Evolutionary conservation across 2,888 invertebrate genomes (phyloP), one percentile per base, ranked within the genome.

Genomic region (Nineta flava): DNA sequence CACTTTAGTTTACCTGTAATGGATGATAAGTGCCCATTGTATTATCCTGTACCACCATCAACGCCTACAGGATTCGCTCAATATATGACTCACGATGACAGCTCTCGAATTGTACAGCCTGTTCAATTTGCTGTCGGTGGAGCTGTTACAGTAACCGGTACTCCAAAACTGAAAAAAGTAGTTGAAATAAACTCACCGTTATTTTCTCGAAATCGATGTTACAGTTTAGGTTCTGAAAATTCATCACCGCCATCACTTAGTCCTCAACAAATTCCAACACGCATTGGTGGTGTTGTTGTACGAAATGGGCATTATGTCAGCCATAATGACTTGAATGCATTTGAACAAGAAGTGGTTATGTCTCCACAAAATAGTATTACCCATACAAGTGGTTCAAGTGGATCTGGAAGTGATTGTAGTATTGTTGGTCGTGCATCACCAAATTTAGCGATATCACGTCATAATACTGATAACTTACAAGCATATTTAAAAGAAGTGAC

Each of bases 401-500:
- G 71, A 5, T 72, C 74, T 4, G 66, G 68, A 56, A 73, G 73
- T 45, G 78, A 77, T 57, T 74, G 73, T 53, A 72, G 72, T 54
- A 73, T 74, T 60, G 58, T 68, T 10, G 76, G 77, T 9, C 65
- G 77, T 26, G 65, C 70, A 1, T 64, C 77, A 9, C 63, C 70
- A 15, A 72, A 72, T 2, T 69, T 71, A 32, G 71, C 66, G n/a
- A 71, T 48, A 38, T 41, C 53, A 10, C 57, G 56, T 44, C 55
- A 58, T 50, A 63, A 58, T 50, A 67, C 77, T 1, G 81, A 81
- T 55, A 82, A 83, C 58, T 65, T 84, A 26, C 77, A 82, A 57
- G 83, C 82, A 1, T 85, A 85, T 58, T 79, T 85, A 1, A 81
- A 82, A 57, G 84, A 83, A 65, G 79, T 83, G 64, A 84, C 85